These are phyloP conservation scores for Pinna nobilis DNA, from an alignment of 1,140 invertebrate genomes.

Conservation along the genomic window DNA sequence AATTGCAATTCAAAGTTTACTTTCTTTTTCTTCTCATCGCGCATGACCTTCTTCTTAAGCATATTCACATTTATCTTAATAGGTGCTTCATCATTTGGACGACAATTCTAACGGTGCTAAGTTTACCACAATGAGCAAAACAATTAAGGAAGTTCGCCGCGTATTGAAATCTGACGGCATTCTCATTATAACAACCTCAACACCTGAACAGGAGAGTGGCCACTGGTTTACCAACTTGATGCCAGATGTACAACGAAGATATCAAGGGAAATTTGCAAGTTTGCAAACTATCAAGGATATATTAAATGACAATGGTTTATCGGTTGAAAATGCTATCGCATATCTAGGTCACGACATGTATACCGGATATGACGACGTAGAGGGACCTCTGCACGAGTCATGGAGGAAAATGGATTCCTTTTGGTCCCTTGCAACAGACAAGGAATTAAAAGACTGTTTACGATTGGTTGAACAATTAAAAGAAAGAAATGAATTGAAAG, in stretches of 20 bases:
- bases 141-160: not conserved
- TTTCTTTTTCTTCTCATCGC: too few species aligned
- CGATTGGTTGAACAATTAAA: too few species aligned
- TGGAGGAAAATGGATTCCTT: not conserved
- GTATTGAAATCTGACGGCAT: not conserved
- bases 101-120: not conserved
- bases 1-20: too few species aligned
- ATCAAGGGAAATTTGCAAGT: not conserved
- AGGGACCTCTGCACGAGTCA: constrained; percentile 1
- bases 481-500: too few species aligned
- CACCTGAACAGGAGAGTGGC: not conserved
- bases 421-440: not conserved
- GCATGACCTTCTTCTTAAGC: too few species aligned
- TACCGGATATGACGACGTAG: not conserved
- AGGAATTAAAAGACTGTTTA: constrained; percentile 2
- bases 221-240: not conserved
- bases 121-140: not conserved
- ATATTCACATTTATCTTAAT: too few species aligned
- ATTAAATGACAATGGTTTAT: not conserved
- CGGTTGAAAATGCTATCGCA: not conserved
- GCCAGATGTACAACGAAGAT: not conserved
- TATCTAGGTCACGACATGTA: not conserved
- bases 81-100: constrained; percentile 9
- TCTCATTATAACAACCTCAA: not conserved
- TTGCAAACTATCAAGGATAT: not conserved